These are phyloP conservation scores for Syritta pipiens DNA, from an alignment of 2,888 invertebrate species.

Conservation along the genomic window DNA sequence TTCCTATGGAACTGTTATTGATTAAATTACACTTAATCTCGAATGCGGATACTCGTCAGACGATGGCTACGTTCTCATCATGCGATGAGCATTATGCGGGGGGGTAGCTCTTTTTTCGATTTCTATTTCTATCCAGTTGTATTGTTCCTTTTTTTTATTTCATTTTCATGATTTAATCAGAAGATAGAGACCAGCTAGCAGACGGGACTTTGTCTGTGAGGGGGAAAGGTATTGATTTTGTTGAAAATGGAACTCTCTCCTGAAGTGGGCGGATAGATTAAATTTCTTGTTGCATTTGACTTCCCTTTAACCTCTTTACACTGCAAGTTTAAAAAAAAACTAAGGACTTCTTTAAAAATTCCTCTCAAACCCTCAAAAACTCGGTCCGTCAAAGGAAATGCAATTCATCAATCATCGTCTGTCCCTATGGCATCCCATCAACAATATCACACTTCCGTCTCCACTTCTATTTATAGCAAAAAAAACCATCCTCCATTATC, in stretches of 20 bases:
- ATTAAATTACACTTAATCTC: conserved; percentile 32
- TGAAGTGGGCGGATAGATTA: no score
- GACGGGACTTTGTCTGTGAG: no score
- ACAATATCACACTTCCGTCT: neutral
- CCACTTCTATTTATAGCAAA: neutral
- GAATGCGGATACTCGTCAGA: conserved; percentile 3
- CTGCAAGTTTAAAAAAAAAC: no score
- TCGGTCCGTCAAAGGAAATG: neutral
- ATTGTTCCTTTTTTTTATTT: neutral
- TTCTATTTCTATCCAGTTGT: neutral
- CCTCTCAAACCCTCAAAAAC: neutral
- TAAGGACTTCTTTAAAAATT: no score
- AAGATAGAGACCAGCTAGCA: no score
- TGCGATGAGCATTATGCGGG: conserved; percentile 8
- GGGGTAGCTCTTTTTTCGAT: neutral
- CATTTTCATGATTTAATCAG: conserved; percentile 6
- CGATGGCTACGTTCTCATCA: neutral
- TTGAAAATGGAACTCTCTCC: no score
- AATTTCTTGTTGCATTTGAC: no score
- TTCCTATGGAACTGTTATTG: conserved; percentile 25
- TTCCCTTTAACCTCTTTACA: no score
- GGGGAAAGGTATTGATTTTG: no score
- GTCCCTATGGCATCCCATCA: neutral
- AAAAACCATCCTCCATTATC: neutral
- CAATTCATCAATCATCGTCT: conserved; percentile 14